A percentile compares a stretch with the other conserved stretches of the same genome.
Conservation (phyloP, 2,797 vertebrate species). For the Fistularia commersonii region DNA sequence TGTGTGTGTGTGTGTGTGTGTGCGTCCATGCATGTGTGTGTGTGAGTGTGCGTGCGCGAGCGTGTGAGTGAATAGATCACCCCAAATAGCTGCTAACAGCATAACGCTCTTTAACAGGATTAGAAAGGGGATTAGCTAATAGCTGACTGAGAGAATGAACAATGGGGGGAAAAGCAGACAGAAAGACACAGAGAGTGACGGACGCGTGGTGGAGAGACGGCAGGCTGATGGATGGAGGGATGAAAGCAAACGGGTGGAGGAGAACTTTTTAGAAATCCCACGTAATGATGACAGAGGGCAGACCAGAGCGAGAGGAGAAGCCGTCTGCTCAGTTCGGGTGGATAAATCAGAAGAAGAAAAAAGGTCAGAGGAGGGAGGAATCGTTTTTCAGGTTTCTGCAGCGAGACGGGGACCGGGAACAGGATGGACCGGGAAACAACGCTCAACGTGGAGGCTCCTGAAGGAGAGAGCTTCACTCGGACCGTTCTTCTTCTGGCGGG, state of each 20-base stretch:
- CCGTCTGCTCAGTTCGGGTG: slow-evolving; percentile 22
- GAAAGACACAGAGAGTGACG: slow-evolving; percentile 30
- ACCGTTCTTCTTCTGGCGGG: too few relatives aligned
- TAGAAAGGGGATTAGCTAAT: slow-evolving; percentile 78
- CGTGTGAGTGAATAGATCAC: slow-evolving; percentile 64
- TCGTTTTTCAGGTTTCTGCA: slow-evolving; percentile 32
- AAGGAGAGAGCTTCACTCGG: too few relatives aligned
- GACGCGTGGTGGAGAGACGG: slow-evolving; percentile 14
- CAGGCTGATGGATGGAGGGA: slow-evolving; percentile 9
- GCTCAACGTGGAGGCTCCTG: too few relatives aligned
- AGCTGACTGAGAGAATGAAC: slow-evolving; percentile 64
- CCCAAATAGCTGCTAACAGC: slow-evolving; percentile 78
- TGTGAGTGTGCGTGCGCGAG: slow-evolving; percentile 15
- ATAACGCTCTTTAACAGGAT: slow-evolving; percentile 79
- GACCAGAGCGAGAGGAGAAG: background rate
- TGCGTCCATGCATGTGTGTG: slow-evolving; percentile 7
- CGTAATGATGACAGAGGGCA: slow-evolving; percentile 8
- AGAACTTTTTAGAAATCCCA: slow-evolving; percentile 19
- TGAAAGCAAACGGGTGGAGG: background rate
- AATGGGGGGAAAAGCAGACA: too few relatives aligned
- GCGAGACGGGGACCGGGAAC: slow-evolving; percentile 16
- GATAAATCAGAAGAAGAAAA: slow-evolving; percentile 46
- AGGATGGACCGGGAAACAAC: too few relatives aligned
- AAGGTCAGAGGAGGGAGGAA: slow-evolving; percentile 19
- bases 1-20: slow-evolving; percentile 12